A percentile compares a stretch with the other conserved stretches of the same genome.
phyloP scores from a whole-genome alignment of 2,113 vertebrate genomes.

The Puffinus mauretanicus region DNA sequence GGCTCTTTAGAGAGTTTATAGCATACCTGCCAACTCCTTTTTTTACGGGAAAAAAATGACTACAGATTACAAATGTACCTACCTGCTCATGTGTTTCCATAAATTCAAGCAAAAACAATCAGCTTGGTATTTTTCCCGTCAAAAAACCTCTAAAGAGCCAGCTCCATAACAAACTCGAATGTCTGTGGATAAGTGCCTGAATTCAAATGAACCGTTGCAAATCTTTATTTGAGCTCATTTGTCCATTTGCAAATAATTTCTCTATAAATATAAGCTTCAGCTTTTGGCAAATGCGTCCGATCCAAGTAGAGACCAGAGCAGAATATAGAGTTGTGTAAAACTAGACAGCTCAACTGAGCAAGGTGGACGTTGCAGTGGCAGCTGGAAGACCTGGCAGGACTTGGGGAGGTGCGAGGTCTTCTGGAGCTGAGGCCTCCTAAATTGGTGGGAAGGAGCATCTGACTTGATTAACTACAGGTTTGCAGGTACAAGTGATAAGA shows the following conservation, averaged over 20 bases:
- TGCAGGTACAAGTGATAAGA: background rate
- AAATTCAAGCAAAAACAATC: background rate
- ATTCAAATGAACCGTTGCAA: background rate
- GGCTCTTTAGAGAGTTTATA: background rate
- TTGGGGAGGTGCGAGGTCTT: background rate
- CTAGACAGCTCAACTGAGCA: background rate
- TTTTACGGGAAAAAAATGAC: background rate
- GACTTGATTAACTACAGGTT: background rate
- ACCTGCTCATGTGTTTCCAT: background rate
- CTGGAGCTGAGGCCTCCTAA: background rate
- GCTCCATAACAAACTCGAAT: background rate
- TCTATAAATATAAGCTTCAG: background rate
- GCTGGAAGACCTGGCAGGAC: background rate
- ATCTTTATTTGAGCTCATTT: background rate
- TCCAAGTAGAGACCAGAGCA: background rate
- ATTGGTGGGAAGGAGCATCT: background rate
- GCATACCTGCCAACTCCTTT: background rate
- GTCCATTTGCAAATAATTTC: background rate
- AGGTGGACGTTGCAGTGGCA: background rate
- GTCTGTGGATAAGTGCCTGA: background rate
- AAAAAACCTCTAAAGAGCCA: background rate
- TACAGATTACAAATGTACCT: background rate
- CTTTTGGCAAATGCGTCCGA: rapidly evolving
- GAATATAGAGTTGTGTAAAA: background rate
- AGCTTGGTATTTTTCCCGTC: background rate